A percentile compares a stretch with the other conserved stretches of the same genome.
Conservation (phyloP, 2,888 invertebrate genomes). For the Therioaphis trifolii region DNA sequence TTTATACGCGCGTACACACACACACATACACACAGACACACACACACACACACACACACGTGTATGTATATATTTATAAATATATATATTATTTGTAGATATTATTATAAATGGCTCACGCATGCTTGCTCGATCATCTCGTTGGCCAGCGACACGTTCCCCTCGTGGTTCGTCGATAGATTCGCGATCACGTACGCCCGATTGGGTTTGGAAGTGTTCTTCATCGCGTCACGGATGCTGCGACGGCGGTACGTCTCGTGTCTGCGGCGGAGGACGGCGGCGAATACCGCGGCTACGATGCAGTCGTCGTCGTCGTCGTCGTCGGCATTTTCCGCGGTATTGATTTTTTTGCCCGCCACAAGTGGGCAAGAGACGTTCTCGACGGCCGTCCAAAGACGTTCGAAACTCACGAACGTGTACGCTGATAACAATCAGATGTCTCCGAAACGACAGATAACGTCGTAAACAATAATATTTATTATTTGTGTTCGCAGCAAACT, state of each 20-base stretch:
- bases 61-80: not conserved
- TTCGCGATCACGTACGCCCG: conserved; percentile 53
- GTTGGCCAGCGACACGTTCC: conserved; percentile 79
- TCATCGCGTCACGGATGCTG: conserved; percentile 1
- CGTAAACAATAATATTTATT: not conserved
- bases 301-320: not conserved
- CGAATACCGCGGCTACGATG: too few relatives aligned
- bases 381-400: not conserved
- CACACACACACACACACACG: too few relatives aligned
- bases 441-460: not conserved
- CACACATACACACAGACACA: too few relatives aligned
- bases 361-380: conserved; percentile 20
- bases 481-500: too few relatives aligned
- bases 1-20: too few relatives aligned
- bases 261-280: too few relatives aligned
- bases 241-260: too few relatives aligned
- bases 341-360: conserved; percentile 52
- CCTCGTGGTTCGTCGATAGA: conserved; percentile 78
- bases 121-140: conserved; percentile 79
- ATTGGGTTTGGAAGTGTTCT: not conserved
- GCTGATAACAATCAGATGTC: too few relatives aligned
- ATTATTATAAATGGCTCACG: conserved; percentile 70
- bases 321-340: conserved; percentile 35
- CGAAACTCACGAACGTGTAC: too few relatives aligned
- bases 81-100: not conserved